Conservation (phyloP, 2,888 invertebrate species). For the Noctua janthina region DNA sequence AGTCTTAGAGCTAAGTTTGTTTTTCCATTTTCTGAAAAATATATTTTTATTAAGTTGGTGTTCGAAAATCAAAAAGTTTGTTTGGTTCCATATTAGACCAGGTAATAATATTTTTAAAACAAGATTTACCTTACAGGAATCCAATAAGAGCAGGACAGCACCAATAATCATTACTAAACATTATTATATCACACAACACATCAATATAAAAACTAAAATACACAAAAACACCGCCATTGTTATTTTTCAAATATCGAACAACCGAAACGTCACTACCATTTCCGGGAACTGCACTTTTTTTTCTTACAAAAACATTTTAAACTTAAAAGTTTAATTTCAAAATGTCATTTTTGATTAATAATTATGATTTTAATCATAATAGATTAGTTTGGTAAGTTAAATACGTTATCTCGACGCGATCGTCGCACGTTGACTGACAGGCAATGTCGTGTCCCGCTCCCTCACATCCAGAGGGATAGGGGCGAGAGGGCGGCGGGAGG, state of each 20-base stretch:
- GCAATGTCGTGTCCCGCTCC: conserved; percentile 74
- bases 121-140: conserved; percentile 81
- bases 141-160: conserved; percentile 71
- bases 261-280: conserved; percentile 55
- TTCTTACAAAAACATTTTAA: conserved; percentile 25
- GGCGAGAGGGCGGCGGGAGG: conserved; percentile 71
- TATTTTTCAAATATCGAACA: conserved; percentile 53
- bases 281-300: conserved; percentile 44
- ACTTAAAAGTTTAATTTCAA: conserved; percentile 25
- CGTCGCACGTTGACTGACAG: conserved; percentile 80
- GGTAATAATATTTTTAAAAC: conserved; percentile 1
- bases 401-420: conserved; percentile 76
- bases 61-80: neutral
- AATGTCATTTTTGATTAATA: conserved; percentile 51
- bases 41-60: neutral
- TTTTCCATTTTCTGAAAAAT: neutral
- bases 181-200: conserved; percentile 65
- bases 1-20: neutral
- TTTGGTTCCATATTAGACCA: neutral
- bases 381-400: conserved; percentile 53
- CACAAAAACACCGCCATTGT: conserved; percentile 59
- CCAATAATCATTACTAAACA: conserved; percentile 72
- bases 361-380: conserved; percentile 42
- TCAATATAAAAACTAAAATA: conserved; percentile 44
- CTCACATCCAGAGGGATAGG: conserved; percentile 80